phyloP scores from a whole-genome alignment of 2,797 vertebrate genomes.

The Alectoris magna region DNA sequence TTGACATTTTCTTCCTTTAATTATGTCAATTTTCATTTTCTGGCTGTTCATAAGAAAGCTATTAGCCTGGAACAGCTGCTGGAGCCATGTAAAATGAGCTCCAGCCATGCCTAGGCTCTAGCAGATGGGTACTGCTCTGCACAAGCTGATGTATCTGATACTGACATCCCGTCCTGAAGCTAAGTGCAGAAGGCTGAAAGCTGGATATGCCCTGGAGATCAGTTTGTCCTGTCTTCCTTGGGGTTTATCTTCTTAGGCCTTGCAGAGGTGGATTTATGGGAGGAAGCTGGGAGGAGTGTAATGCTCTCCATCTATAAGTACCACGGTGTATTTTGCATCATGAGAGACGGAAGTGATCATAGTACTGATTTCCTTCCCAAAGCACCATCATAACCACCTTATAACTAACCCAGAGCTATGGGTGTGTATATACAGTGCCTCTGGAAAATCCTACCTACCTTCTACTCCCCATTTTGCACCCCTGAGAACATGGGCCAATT shows the following conservation, averaged over 20 bases:
- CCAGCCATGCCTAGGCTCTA: not conserved
- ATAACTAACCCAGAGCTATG: not conserved
- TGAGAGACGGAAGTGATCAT: not conserved
- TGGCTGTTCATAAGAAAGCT: not conserved
- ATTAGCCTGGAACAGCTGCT: not conserved
- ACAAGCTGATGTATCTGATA: not conserved
- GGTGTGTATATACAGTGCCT: not conserved
- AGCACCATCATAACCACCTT: accelerated
- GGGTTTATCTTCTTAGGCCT: slow-evolving; percentile 54
- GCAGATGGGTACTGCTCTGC: not conserved
- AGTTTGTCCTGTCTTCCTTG: not conserved
- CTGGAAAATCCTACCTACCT: not conserved
- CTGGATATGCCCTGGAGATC: slow-evolving; percentile 19
- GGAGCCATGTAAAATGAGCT: slow-evolving; percentile 10
- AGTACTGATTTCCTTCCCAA: not conserved
- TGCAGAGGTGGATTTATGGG: not conserved
- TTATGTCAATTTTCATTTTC: slow-evolving; percentile 2
- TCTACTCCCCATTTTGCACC: not conserved
- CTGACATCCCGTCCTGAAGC: not conserved
- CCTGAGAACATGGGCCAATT: not conserved
- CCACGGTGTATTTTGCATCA: not conserved
- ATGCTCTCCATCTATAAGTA: slow-evolving; percentile 10
- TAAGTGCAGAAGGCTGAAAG: not conserved
- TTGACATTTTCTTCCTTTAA: slow-evolving; percentile 19
- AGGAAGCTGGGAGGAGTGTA: not conserved